A percentile compares a stretch with the other conserved stretches of the same genome.
These are phyloP conservation scores for Ciconia maguari DNA, from an alignment of 2,113 vertebrate genomes.

Conservation along the genomic window DNA sequence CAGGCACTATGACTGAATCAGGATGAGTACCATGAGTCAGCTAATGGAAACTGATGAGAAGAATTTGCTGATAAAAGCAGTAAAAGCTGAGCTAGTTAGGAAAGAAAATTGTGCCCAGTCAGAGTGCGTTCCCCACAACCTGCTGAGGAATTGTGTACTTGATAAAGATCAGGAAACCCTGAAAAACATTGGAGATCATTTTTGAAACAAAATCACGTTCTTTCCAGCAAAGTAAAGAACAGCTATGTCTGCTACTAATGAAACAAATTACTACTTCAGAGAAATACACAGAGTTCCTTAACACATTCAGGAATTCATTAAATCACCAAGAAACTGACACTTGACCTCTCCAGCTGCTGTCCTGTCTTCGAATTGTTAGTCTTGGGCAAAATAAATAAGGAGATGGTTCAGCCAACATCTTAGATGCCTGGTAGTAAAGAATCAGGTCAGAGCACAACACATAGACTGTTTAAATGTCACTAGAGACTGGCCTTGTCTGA, in stretches of 20 bases:
- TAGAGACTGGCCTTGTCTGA: not conserved
- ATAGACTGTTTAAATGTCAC: not conserved
- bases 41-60: not conserved
- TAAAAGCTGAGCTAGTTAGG: not conserved
- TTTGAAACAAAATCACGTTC: not conserved
- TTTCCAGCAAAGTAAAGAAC: not conserved
- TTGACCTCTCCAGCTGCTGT: not conserved
- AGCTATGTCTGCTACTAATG: not conserved
- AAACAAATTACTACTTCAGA: not conserved
- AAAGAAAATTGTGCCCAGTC: not conserved
- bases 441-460: not conserved
- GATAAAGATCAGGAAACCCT: not conserved
- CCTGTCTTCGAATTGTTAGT: not conserved
- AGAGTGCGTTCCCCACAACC: not conserved
- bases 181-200: not conserved
- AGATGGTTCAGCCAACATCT: not conserved
- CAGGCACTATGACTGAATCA: not conserved
- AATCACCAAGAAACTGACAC: not conserved
- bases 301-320: not conserved
- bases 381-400: not conserved
- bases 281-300: not conserved
- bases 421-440: not conserved
- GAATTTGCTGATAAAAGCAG: not conserved
- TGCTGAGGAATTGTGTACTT: not conserved
- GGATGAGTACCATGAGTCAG: not conserved